A percentile compares a stretch with the other conserved stretches of the same genome.
Evolutionary conservation across 2,888 invertebrate species (phyloP).

Genomic region (Rhimphoctona megacephalus): DNA sequence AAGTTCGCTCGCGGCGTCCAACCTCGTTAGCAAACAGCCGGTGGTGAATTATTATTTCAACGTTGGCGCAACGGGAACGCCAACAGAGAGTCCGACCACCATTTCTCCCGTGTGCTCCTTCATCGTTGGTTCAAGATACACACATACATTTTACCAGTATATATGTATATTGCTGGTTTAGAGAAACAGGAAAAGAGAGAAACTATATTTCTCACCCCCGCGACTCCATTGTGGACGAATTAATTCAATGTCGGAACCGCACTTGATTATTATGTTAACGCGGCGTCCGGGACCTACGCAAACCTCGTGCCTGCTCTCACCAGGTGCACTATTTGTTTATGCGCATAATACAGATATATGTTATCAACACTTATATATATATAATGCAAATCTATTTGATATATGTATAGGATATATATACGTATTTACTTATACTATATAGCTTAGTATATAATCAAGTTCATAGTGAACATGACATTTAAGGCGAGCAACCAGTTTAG

Average conservation of each 20-base stretch:
- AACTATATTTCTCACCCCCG: conserved; percentile 45
- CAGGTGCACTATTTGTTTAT: conserved; percentile 66
- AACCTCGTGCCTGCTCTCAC: conserved; percentile 54
- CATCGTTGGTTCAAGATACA: conserved; percentile 29
- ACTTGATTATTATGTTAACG: conserved; percentile 77
- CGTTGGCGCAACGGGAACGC: conserved; percentile 58
- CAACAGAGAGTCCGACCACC: conserved; percentile 63
- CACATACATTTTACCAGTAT: conserved; percentile 26
- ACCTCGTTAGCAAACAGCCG: conserved; percentile 78
- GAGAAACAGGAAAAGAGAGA: conserved; percentile 42
- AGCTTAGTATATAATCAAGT: background rate
- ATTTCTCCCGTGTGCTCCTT: conserved; percentile 25
- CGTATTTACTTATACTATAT: background rate
- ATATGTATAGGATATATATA: background rate
- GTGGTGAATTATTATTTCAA: conserved; percentile 79
- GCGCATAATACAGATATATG: conserved; percentile 47
- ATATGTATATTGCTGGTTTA: background rate
- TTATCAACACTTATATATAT: conserved; percentile 12
- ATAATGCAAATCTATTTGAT: background rate
- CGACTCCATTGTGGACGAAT: conserved; percentile 75
- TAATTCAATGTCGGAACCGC: conserved; percentile 75
- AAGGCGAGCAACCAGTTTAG: too few relatives aligned
- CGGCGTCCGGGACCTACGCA: conserved; percentile 47
- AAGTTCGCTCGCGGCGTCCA: conserved; percentile 64
- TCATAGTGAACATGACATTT: conserved; percentile 21